These are phyloP conservation scores for Eubasilissa splendida DNA, from an alignment of 2,888 invertebrate genomes.

Conservation along the genomic window DNA sequence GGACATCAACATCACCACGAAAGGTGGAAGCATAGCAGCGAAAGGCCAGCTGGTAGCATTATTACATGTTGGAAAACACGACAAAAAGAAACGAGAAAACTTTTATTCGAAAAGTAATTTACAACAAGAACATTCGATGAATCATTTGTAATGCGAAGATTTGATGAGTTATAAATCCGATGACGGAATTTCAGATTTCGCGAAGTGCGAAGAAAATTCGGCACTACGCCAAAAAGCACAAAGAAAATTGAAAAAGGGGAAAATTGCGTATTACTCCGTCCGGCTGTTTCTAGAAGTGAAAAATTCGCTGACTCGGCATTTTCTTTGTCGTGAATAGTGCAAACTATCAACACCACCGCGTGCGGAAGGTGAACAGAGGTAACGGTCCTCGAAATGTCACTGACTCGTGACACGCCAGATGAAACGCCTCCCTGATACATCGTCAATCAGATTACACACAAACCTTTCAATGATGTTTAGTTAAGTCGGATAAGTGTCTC, in stretches of 20 bases:
- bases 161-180: not conserved
- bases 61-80: too few relatives aligned
- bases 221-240: conserved; percentile 37
- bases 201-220: conserved; percentile 3
- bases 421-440: not conserved
- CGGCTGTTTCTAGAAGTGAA: not conserved
- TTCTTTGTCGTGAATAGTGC: conserved; percentile 31
- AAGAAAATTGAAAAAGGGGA: conserved; percentile 28
- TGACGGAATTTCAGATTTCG: conserved; percentile 3
- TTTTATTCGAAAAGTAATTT: too few relatives aligned
- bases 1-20: too few relatives aligned
- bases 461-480: not conserved
- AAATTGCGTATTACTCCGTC: conserved; percentile 40
- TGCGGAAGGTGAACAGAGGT: conserved; percentile 22
- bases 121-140: too few relatives aligned
- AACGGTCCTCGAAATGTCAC: conserved; percentile 15
- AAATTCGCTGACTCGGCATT: conserved; percentile 38
- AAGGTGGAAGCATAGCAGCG: too few relatives aligned
- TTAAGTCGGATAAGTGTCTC: not conserved
- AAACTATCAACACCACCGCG: conserved; percentile 15
- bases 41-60: too few relatives aligned
- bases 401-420: conserved; percentile 9
- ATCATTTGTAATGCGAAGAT: too few relatives aligned
- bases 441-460: too few relatives aligned
- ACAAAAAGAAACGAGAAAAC: too few relatives aligned